Base-by-base conservation (phyloP, 2,113 vertebrate species). In the Tautogolabrus adspersus region DNA sequence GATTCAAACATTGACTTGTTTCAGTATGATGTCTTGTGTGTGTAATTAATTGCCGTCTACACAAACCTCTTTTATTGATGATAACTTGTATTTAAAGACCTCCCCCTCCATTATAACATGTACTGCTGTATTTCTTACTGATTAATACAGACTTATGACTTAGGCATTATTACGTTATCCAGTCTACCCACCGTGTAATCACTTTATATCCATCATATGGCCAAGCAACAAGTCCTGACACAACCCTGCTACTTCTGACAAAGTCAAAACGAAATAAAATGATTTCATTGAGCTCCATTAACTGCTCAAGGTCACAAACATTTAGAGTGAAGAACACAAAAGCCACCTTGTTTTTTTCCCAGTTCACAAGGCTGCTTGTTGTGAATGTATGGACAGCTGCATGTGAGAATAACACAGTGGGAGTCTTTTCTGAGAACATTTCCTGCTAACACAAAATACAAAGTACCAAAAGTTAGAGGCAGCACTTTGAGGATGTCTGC, bases 311-410 rank as follows among this genome's bases (percentile, higher is more conserved):
- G 61, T 79, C 47, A 42, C 12, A 16, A 13, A 60, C 19, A 51
- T 60, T 46, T 26, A 26, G 15, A 59, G 64, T 46, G 47, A 70
- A 40, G 18, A 60, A 38, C 58, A 60, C 26, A 77, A 54, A 87
- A 73, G 12, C 3, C 2, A 70, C 57, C 71, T 63, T 88, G 66
- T 83, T 68, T 16, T 22, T 70, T 34, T 34, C 6, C 26, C 16
- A 51, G 60, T 22, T 40, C 70, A 77, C 18, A 69, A 67, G 30
- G 60, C 40, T 46, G 34, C 71, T 66, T 34, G 22, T 58, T 67
- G 30, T 82, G 42, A 63, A 84, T 86, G 79, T 81, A 89, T 85
- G 78, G 74, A 80, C 76, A 90, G 83, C 87, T 91, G 86, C 64
- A 66, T 63, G 66, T 55, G 49, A 72, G 40, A 67, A 46, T 55